Base-by-base conservation (phyloP, 2,113 vertebrate species). In the Bungarus multicinctus region DNA sequence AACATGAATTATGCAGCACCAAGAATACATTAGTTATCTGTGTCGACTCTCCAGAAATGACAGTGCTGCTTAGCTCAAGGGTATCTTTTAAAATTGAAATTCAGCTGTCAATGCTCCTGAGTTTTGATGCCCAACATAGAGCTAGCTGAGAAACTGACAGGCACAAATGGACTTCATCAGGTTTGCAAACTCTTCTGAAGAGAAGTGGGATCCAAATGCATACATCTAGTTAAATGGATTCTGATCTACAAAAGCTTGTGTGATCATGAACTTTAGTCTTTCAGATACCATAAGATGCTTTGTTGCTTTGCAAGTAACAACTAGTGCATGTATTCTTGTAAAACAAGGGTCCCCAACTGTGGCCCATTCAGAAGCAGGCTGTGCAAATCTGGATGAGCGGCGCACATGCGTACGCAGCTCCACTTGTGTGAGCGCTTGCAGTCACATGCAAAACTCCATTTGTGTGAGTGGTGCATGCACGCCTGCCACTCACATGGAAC, bases 1-100 rank as follows among this genome's bases (percentile, higher is more conserved):
- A 57, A 74, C 39, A 74, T 92, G 93, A 94, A 92, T 95, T 94
- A 92, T 54, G 94, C 93, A 95, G 53, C 74, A 88, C 52, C 57
- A 91, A 64, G 92, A 81, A 89, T 3, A 20, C 87, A 39, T 5
- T 23, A 60, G 93, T 20, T 92, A 90, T 22, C 3, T 91, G 58
- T 43, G 89, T 6, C n/a, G 91, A 45, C 34, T 22, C 2, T 23
- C 55, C 0, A 0, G 90, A 2, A 5, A 93, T 52, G 14, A 3
- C 81, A 27, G 86, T 3, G 6, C 91, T 58, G 58, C 9, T 55
- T 92, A 8, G 43, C 69, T 89, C 30, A 47, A 90, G 2, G 1
- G 89, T n/a, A 45, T 1, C 0, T 22, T 20, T 92, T 6, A 0
- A 91, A 69, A 92, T 89, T 58, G 47, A 45, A 0, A 0, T 0